These are phyloP conservation scores for Montipora cactus DNA, from an alignment of 64 coral and sea anemone genomes.

Conservation along the genomic window DNA sequence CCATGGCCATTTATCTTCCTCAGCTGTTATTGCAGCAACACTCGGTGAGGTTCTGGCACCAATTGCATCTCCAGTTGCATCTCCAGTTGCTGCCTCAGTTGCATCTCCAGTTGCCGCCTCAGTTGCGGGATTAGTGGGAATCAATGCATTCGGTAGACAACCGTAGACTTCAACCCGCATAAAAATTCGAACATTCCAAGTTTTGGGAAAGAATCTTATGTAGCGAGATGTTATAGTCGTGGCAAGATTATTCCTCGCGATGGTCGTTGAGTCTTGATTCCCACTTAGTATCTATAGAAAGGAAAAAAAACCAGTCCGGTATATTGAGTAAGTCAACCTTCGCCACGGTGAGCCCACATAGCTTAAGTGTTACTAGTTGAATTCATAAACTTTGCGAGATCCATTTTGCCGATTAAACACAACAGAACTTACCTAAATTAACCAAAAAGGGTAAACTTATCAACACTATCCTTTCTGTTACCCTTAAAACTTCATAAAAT, in stretches of 20 bases:
- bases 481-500: no score
- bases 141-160: background rate
- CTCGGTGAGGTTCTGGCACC: background rate
- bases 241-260: constrained; percentile 21
- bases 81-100: background rate
- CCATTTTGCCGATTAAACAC: no score
- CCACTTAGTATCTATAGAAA: constrained; percentile 44
- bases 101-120: background rate
- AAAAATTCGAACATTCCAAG: constrained; percentile 6
- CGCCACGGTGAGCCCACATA: no score
- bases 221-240: background rate
- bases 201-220: constrained; percentile 37
- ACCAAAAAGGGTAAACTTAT: no score
- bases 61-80: background rate
- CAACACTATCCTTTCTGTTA: no score
- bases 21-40: background rate
- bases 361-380: no score
- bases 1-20: constrained; percentile 28
- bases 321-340: no score
- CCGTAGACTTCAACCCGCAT: constrained; percentile 63
- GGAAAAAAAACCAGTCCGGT: no score
- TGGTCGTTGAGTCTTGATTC: constrained; percentile 25
- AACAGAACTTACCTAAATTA: no score
- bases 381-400: no score
- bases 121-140: background rate